Evolutionary conservation across 2,797 vertebrate genomes (phyloP).

Genomic region (Gallinago solitaria): DNA sequence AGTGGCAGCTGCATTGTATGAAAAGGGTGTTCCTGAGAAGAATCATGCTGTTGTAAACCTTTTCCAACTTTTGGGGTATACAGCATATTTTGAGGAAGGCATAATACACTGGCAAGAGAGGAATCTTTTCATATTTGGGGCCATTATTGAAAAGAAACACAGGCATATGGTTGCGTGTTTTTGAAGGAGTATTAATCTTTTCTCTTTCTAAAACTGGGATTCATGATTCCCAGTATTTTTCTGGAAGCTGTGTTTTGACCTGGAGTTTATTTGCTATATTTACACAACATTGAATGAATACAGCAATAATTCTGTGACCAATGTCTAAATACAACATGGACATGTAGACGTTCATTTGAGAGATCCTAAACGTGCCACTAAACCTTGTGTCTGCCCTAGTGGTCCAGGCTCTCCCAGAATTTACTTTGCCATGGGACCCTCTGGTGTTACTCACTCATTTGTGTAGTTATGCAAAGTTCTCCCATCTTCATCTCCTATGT

Average conservation of each 20-base stretch:
- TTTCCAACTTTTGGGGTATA: background rate
- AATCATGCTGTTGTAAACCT: background rate
- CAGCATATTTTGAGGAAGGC: background rate
- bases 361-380: background rate
- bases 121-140: background rate
- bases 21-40: background rate
- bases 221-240: background rate
- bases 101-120: background rate
- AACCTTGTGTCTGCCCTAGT: background rate
- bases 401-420: background rate
- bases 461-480: background rate
- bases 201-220: background rate
- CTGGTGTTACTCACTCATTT: background rate
- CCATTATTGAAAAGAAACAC: background rate
- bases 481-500: fast-evolving
- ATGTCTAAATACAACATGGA: background rate
- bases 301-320: background rate
- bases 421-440: background rate
- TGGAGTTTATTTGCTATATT: background rate
- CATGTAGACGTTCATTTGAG: background rate
- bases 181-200: background rate
- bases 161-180: background rate
- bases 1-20: background rate
- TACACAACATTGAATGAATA: background rate
- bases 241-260: background rate